Percentiles rank a stretch among this genome's conserved stretches.
Evolutionary conservation across 2,888 invertebrate genomes (phyloP).

Genomic region (Torymus auratus): DNA sequence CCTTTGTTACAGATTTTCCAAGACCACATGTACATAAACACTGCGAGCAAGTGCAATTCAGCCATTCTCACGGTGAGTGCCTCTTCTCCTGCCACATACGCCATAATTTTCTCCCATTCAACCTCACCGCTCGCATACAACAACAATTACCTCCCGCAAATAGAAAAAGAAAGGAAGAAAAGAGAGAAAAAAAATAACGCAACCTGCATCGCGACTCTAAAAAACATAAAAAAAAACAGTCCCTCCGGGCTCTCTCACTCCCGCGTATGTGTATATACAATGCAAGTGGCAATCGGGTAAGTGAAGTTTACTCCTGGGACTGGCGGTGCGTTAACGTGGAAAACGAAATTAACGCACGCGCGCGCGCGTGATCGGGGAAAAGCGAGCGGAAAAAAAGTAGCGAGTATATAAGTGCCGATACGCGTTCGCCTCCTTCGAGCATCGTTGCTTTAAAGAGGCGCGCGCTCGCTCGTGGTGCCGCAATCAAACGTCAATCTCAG

Average conservation of each 20-base stretch:
- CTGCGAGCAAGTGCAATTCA: no score
- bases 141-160: neutral
- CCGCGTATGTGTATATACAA: neutral
- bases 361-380: slow-evolving; percentile 27
- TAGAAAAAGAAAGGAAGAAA: neutral
- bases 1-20: no score
- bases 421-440: slow-evolving; percentile 32
- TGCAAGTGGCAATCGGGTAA: slow-evolving; percentile 51
- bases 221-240: neutral
- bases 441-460: slow-evolving; percentile 30
- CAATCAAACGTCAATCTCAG: slow-evolving; percentile 73
- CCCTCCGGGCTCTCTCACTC: neutral
- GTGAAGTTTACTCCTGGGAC: slow-evolving; percentile 48
- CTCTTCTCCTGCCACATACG: neutral
- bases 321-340: slow-evolving; percentile 50
- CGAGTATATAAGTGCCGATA: slow-evolving; percentile 43
- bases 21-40: no score
- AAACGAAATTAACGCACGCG: slow-evolving; percentile 47
- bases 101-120: neutral
- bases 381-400: slow-evolving; percentile 39
- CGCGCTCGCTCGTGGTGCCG: slow-evolving; percentile 46
- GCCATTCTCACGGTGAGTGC: neutral
- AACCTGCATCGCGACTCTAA: neutral
- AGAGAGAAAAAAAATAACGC: neutral
- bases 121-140: neutral